Base-by-base conservation (phyloP, 2,888 invertebrate species). In the Ophioninae sp. region DNA sequence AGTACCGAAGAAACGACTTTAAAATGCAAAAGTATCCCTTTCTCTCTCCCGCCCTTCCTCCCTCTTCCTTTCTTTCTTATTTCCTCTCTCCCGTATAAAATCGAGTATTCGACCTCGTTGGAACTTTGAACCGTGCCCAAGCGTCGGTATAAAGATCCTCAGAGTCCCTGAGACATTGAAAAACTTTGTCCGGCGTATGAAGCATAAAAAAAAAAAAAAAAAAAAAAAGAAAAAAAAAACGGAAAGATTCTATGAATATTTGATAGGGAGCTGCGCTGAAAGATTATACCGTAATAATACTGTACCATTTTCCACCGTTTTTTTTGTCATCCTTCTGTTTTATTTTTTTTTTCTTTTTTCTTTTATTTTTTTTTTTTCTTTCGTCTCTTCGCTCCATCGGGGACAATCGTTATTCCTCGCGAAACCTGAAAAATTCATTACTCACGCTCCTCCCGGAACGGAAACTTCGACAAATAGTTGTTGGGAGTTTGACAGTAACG, bases 161-260 rank as follows among this genome's bases (percentile, higher is more conserved):
- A 61, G 79, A 61, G 73, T 41, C 21, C 68, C 84, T 68, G 77
- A 79, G 84, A 84, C 85, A 87, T 87, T 87, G 85, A 87, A 87
- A 86, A 85, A 86, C 83, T 85, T 82, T 83, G 77, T 81, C 70
- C 81, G 56, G 56, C 39, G 77, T 23, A 61, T 44, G 68, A 20
- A 41, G 59, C 20, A 65, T 39, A 56, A 74, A 37, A 59, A 59
- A 57, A 30, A 30, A 30, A 59, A 57, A 30, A 30, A 30, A 59
- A 57, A 30, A 30, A 30, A n/a, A n/a, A n/a, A n/a, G n/a, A n/a
- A n/a, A n/a, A n/a, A n/a, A 59, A 57, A 30, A 30, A 30, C 30
- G 30, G 44, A 67, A 56, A 77, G 81, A 86, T 79, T 86, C 88
- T 83, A 90, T 91, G 89, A 90, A 91, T 91, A 90, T 89, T 89